Evolutionary conservation across 2,797 vertebrate genomes (phyloP), one percentile per base, ranked within the genome.

Genomic region (Pipistrellus pygmaeus): DNA sequence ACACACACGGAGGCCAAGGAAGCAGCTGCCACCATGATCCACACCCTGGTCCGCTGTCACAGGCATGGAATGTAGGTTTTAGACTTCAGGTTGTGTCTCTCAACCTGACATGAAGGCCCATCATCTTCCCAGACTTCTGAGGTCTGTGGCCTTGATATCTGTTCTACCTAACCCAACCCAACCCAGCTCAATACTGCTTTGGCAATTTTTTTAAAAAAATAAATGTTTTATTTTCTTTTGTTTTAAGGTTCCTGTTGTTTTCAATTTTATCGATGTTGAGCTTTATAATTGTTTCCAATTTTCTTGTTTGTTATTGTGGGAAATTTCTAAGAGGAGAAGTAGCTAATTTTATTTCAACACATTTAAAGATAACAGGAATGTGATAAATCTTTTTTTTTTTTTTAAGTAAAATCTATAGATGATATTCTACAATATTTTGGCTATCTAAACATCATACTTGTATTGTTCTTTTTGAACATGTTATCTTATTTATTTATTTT

Each of bases 371-470:
- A 17, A 83, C 44, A 77, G 30, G 27, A 86, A 41, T 76, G 27
- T 20, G 18, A 62, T 44, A 69, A 55, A 53, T 77, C 7, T 62
- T 68, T 86, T 91, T 62, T 86, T 91, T 62, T 86, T 91, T 91
- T 60, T 48, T 51, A 60, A 83, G 7, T 35, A 71, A 88, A 92
- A 30, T 60, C 25, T 86, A 23, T 44, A n/a, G 32, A 21, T 82
- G 32, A 21, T 82, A 91, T 32, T 86, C 17, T 8, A 44, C 25
- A 76, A 83, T 41, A 88, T 92, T 77, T 84, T 78, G 14, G 18
- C 72, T 46, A 55, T 38, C 4, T 12, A 38, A 57, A 25, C 6
- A 55, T 23, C n/a, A 8, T 38, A 46, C 25, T 30, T 21, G 11
- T 53, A 3, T 48, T 71, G 4, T 62, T 92, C 13, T 83, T 60